Evolutionary conservation across 2,113 vertebrate species (phyloP), one percentile per base, ranked within the genome.

Genomic region (Echinops telfairi): DNA sequence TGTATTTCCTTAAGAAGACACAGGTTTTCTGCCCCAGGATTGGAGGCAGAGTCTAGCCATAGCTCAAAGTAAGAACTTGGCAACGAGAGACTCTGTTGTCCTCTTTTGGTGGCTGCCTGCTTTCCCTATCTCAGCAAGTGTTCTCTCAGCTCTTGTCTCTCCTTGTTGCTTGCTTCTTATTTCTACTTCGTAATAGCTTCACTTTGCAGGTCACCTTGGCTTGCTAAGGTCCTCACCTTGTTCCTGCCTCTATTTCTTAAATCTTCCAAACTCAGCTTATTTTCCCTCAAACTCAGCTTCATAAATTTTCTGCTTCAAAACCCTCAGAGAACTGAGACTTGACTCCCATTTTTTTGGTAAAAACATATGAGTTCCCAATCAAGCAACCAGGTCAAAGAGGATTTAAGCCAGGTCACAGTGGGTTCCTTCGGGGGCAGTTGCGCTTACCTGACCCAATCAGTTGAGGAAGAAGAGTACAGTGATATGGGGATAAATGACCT

Each of bases 1-100:
- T 58, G 16, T 73, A 62, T 66, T 64, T 92, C 91, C 27, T 43
- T 89, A 27, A 53, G 57, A 92, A 92, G 20, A 38, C 20, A 36
- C 2, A 75, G 47, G 0, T 33, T 86, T 7, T 62, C 31, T 19
- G 64, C 68, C n/a, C 75, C 85, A 87, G 84, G 16, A 64, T 38
- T 64, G 7, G 11, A 87, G 12, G 27, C 4, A 9, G 1, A n/a
- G 12, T 85, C 23, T 90, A 75, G 23, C 0, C 31, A 31, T 1
- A 9, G 31, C 47, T 75, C 6, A 89, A 62, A 88, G 16, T 31
- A 80, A 68, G 16, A 27, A 43, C 11, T 4, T 76, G 22, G 43
- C 29, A 77, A 78, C 66, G 25, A 58, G 47, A 82, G 1, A 0
- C 29, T 75, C 66, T 68, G 22, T 91, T 80, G 25, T 33, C 60